phyloP scores from a whole-genome alignment of 2,888 invertebrate genomes.

The Germaria angustata region DNA sequence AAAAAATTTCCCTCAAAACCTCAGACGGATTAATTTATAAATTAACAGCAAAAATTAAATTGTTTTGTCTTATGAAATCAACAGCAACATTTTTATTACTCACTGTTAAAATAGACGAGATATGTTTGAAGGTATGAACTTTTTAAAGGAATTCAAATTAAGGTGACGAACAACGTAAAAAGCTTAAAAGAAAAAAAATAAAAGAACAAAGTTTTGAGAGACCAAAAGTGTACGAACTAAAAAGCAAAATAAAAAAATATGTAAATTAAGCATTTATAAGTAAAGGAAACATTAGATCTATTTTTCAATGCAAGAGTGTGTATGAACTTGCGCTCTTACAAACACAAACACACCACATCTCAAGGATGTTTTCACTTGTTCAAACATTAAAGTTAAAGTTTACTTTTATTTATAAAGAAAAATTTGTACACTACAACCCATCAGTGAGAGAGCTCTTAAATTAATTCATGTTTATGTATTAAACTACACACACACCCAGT shows the following conservation, averaged over 20 bases:
- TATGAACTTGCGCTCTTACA: not conserved
- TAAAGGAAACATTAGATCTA: not conserved
- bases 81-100: too few species aligned
- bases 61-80: too few species aligned
- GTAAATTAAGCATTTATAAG: not conserved
- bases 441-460: not conserved
- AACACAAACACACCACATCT: not conserved
- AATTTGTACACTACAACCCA: not conserved
- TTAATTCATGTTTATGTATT: not conserved
- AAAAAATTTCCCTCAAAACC: too few species aligned
- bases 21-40: too few species aligned
- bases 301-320: constrained; percentile 1
- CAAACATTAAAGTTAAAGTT: constrained; percentile 1
- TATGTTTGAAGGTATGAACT: too few species aligned
- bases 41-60: too few species aligned
- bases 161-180: not conserved
- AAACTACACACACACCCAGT: too few species aligned
- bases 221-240: not conserved
- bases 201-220: not conserved
- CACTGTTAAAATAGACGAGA: too few species aligned
- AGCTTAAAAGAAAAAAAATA: not conserved
- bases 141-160: too few species aligned
- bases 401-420: not conserved
- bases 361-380: constrained; percentile 25
- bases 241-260: not conserved